Percentiles rank a stretch among this genome's conserved stretches.
Conservation (phyloP, 2,113 vertebrate species). For the Erpornis zantholeuca region DNA sequence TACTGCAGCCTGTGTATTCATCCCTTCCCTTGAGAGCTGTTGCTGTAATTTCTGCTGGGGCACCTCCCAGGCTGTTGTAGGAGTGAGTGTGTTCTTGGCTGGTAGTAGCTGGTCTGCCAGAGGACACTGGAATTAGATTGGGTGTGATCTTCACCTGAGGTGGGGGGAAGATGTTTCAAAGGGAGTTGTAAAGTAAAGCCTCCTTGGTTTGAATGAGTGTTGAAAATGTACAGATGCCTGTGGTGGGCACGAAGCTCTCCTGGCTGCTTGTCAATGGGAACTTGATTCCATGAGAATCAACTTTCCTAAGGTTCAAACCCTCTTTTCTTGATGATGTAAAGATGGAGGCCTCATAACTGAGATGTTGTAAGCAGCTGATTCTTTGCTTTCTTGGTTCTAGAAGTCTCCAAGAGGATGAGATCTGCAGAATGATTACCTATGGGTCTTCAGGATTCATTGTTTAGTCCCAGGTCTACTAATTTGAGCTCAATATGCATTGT, state of each 20-base stretch:
- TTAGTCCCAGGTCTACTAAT: not conserved
- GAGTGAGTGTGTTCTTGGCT: not conserved
- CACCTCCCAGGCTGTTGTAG: not conserved
- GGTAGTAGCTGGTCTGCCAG: not conserved
- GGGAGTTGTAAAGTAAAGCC: not conserved
- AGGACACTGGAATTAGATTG: not conserved
- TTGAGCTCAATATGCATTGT: not conserved
- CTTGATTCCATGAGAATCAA: not conserved
- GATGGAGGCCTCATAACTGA: not conserved
- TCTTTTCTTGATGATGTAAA: not conserved
- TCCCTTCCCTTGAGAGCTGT: not conserved
- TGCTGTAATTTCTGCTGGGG: not conserved
- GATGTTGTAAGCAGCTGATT: not conserved
- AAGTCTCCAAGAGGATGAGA: not conserved
- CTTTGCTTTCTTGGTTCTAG: not conserved
- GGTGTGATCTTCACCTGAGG: not conserved
- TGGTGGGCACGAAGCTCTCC: accelerated
- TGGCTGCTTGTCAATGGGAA: not conserved
- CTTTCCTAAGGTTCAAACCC: not conserved
- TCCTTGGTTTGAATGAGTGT: not conserved
- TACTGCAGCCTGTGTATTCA: not conserved
- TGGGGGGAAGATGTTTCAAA: not conserved
- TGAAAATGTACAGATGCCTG: not conserved
- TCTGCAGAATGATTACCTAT: not conserved
- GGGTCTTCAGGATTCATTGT: not conserved